Percentiles rank a stretch among this genome's conserved stretches.
phyloP scores from a whole-genome alignment of 2,113 vertebrate genomes.

The Holacanthus passer region DNA sequence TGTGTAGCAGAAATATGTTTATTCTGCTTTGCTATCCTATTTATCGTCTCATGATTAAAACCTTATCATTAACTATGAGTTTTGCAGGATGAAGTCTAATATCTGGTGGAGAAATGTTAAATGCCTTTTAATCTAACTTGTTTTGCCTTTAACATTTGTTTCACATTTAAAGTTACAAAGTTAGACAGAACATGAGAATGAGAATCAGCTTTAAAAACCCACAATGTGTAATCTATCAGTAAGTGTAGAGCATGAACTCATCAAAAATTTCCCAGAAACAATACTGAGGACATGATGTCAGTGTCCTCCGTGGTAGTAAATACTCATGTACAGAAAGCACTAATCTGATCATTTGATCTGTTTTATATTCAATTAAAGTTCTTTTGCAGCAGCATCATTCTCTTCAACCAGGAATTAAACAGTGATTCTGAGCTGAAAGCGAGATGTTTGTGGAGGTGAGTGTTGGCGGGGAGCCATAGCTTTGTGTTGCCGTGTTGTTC shows the following conservation, averaged over 20 bases:
- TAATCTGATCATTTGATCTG: not conserved
- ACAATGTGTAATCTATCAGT: not conserved
- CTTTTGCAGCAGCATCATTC: not conserved
- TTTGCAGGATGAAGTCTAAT: not conserved
- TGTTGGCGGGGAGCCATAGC: not conserved
- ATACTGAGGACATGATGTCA: not conserved
- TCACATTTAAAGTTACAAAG: not conserved
- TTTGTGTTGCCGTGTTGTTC: slow-evolving; percentile 9
- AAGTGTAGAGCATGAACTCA: not conserved
- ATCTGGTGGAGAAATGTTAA: too few relatives aligned
- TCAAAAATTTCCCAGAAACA: not conserved
- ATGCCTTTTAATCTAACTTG: too few relatives aligned
- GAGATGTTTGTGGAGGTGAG: slow-evolving; percentile 18
- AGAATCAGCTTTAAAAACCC: not conserved
- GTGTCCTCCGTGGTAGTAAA: not conserved
- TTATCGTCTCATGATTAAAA: too few relatives aligned
- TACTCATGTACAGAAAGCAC: not conserved
- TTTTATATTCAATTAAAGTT: not conserved
- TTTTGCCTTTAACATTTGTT: not conserved
- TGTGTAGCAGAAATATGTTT: too few relatives aligned
- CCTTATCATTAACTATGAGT: not conserved
- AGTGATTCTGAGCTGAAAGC: not conserved
- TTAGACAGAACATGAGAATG: not conserved
- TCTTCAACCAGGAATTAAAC: slow-evolving; percentile 19
- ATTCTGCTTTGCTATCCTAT: too few relatives aligned